Conservation (phyloP, 2,113 vertebrate species). For the Puffinus mauretanicus region DNA sequence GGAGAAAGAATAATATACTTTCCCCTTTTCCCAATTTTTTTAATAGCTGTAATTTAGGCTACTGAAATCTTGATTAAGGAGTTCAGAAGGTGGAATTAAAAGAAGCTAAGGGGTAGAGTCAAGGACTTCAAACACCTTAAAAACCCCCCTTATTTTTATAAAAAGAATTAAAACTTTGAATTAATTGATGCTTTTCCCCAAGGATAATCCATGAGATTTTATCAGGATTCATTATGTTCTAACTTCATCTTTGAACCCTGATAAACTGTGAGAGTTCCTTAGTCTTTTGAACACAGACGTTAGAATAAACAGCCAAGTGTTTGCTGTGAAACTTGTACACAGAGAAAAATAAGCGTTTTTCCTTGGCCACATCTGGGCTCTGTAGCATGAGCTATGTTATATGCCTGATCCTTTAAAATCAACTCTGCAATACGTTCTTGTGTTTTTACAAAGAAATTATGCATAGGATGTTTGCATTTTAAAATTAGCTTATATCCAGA, state of each 20-base stretch:
- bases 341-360: background rate
- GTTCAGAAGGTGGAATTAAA: slow-evolving; percentile 6
- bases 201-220: background rate
- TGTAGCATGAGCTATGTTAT: background rate
- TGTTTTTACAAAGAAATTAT: background rate
- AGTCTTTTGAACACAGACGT: background rate
- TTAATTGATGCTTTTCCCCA: background rate
- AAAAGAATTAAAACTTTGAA: background rate
- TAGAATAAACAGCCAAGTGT: background rate
- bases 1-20: background rate
- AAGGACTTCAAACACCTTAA: slow-evolving; percentile 10
- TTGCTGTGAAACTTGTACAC: background rate
- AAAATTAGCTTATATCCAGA: background rate
- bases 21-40: background rate
- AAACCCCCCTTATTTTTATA: background rate
- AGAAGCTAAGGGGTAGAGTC: background rate
- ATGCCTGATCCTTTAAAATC: background rate
- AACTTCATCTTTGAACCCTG: background rate
- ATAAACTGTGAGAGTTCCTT: background rate
- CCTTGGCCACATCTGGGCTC: background rate
- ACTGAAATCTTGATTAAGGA: slow-evolving; percentile 12
- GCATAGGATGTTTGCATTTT: background rate
- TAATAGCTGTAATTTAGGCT: slow-evolving; percentile 30
- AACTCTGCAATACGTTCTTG: background rate
- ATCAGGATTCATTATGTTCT: slow-evolving; percentile 4